Percentiles rank a stretch among this genome's conserved stretches.
These are phyloP conservation scores for Malacoraja senta DNA, from an alignment of 2,797 vertebrate genomes.

Conservation along the genomic window DNA sequence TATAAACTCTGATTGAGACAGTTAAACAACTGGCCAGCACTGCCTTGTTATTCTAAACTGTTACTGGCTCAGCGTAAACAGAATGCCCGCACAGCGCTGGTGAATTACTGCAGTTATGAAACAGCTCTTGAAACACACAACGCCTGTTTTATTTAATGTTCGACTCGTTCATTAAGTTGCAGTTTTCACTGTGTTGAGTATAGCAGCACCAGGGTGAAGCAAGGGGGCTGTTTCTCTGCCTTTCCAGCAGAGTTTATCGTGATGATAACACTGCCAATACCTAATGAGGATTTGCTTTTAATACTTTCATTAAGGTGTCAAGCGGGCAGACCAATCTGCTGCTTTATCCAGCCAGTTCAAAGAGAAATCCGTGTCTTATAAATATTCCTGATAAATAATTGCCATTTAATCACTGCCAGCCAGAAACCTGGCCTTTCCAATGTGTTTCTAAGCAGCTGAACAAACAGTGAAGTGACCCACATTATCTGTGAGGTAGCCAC, in stretches of 20 bases:
- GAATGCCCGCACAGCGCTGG: not conserved
- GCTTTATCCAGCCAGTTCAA: not conserved
- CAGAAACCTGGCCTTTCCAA: not conserved
- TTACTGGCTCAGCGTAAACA: not conserved
- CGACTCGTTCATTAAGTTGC: not conserved
- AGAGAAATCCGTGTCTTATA: not conserved
- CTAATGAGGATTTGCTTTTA: not conserved
- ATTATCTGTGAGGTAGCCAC: not conserved
- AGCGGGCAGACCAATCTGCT: not conserved
- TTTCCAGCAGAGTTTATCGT: not conserved
- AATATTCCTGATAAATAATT: conserved; percentile 32
- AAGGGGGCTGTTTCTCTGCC: not conserved
- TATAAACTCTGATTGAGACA: not conserved
- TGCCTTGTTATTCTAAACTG: not conserved
- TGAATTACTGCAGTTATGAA: conserved; percentile 16
- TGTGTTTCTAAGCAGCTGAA: conserved; percentile 15
- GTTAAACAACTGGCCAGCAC: not conserved
- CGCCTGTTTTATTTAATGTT: not conserved
- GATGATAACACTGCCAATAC: not conserved
- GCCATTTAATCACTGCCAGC: not conserved
- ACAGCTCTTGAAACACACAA: not conserved
- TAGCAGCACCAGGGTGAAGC: not conserved
- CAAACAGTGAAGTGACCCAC: conserved; percentile 19
- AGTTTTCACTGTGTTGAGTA: not conserved
- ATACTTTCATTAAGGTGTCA: not conserved